Conservation (phyloP, 2,113 vertebrate genomes). For the Antechinus flavipes region DNA sequence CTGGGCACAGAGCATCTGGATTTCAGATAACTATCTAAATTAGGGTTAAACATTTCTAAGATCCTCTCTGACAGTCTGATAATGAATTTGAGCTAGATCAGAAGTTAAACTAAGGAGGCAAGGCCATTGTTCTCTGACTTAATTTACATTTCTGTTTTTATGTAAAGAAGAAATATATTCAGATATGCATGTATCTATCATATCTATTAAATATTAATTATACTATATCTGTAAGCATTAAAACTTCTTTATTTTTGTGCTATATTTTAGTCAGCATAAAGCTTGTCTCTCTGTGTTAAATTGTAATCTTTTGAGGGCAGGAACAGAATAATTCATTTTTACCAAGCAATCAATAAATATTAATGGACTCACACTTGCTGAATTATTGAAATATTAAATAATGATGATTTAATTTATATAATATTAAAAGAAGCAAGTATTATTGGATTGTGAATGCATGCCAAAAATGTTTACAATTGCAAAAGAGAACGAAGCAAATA, state of each 20-base stretch:
- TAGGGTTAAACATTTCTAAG: not conserved
- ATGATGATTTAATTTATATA: not conserved
- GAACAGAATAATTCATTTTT: not conserved
- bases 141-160: not conserved
- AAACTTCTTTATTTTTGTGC: not conserved
- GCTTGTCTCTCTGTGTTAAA: not conserved
- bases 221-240: not conserved
- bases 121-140: not conserved
- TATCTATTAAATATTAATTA: not conserved
- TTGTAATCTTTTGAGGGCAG: not conserved
- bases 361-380: not conserved
- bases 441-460: not conserved
- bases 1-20: not conserved
- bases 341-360: not conserved
- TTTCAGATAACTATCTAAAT: not conserved
- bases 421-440: not conserved
- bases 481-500: not conserved
- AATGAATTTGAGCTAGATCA: not conserved
- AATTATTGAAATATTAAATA: constrained; percentile 9
- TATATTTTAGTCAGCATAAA: not conserved
- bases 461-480: not conserved
- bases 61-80: not conserved
- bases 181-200: not conserved
- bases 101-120: not conserved
- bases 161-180: not conserved